Conservation (phyloP, 1,140 invertebrate genomes). For the Fragariocoptes setiger region DNA sequence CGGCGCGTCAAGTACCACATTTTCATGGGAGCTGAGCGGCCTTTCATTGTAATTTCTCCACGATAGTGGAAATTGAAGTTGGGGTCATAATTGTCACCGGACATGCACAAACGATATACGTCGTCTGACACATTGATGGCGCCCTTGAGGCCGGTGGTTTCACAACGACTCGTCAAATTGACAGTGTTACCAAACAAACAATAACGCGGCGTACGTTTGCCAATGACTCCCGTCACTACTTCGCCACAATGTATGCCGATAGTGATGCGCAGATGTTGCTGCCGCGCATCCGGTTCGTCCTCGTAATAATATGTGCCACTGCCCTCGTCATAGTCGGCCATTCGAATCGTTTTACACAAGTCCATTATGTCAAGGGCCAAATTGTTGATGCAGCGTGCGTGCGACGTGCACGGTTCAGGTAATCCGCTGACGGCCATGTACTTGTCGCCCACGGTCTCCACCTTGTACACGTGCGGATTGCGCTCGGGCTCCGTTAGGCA, state of each 20-base stretch:
- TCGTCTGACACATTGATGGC: constrained; percentile 76
- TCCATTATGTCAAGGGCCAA: constrained; percentile 88
- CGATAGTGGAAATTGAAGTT: constrained; percentile 54
- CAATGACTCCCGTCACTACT: constrained; percentile 80
- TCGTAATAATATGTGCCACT: constrained; percentile 32
- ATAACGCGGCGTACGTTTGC: constrained; percentile 82
- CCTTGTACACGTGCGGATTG: constrained; percentile 80
- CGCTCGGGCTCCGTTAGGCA: constrained; percentile 58
- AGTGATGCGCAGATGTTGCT: constrained; percentile 28
- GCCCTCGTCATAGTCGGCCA: constrained; percentile 39
- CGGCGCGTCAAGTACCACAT: constrained; percentile 41
- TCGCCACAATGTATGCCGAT: constrained; percentile 86
- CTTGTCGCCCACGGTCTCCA: constrained; percentile 96
- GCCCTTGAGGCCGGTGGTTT: constrained; percentile 64
- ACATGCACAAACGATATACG: constrained; percentile 63
- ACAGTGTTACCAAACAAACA: constrained; percentile 89
- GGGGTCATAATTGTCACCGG: constrained; percentile 47
- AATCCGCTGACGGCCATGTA: constrained; percentile 95
- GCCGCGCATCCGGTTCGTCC: neutral
- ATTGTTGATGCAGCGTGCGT: constrained; percentile 66
- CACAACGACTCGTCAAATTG: constrained; percentile 69
- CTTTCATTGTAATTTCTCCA: constrained; percentile 69
- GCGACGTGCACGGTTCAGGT: constrained; percentile 57
- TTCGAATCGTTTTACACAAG: constrained; percentile 44
- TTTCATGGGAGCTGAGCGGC: constrained; percentile 72